These are phyloP conservation scores for Sinosuthora webbiana DNA, from an alignment of 2,113 vertebrate species.

Conservation along the genomic window DNA sequence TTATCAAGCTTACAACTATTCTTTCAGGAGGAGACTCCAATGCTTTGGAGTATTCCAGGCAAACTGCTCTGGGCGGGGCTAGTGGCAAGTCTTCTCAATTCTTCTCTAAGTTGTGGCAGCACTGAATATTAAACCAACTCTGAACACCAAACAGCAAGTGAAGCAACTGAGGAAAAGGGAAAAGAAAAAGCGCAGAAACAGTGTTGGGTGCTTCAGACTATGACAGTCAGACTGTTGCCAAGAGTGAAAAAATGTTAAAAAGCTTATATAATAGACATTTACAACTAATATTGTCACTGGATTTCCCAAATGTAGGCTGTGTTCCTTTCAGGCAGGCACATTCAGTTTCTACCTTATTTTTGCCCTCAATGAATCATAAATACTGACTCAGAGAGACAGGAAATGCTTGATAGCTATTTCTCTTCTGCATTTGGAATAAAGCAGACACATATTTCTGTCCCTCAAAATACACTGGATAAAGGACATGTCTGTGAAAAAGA, in stretches of 20 bases:
- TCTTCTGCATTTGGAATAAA: conserved; percentile 7
- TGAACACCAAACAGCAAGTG: not conserved
- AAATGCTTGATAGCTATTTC: not conserved
- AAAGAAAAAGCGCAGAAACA: not conserved
- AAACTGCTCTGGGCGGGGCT: not conserved
- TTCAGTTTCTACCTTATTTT: not conserved
- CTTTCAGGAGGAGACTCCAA: not conserved
- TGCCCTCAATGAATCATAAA: conserved; percentile 18
- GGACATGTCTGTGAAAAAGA: not conserved
- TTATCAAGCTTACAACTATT: not conserved
- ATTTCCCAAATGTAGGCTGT: conserved; percentile 3
- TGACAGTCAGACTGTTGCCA: not conserved
- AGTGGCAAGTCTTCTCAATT: not conserved
- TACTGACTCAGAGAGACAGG: not conserved
- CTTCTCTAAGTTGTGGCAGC: not conserved
- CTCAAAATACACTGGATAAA: not conserved
- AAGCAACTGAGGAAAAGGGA: not conserved
- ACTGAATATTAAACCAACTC: not conserved
- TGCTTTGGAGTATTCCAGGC: not conserved
- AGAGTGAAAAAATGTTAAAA: not conserved
- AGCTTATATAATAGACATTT: conserved; percentile 26
- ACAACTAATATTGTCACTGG: not conserved
- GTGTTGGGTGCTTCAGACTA: not conserved
- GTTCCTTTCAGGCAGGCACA: conserved; percentile 18
- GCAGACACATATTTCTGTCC: not conserved